These are phyloP conservation scores for Mamestra configurata DNA, from an alignment of 1,140 invertebrate genomes.

Conservation along the genomic window DNA sequence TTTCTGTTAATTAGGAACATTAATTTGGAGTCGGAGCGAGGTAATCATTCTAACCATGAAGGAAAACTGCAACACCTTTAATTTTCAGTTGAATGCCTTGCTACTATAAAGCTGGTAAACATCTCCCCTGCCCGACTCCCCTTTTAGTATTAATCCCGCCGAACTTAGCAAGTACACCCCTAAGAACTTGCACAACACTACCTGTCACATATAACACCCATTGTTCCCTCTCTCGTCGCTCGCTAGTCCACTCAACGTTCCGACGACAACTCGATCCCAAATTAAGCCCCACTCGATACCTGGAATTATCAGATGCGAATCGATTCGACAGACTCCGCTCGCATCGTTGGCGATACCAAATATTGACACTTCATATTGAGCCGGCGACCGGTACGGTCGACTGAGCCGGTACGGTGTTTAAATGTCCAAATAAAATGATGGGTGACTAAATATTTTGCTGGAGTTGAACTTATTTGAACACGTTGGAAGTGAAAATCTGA, in stretches of 20 bases:
- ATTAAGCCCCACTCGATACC: slow-evolving; percentile 75
- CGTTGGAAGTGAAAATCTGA: background rate
- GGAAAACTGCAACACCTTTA: too few species aligned
- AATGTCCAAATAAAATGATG: slow-evolving; percentile 15
- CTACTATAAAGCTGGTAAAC: background rate
- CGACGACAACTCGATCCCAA: slow-evolving; percentile 61
- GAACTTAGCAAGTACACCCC: background rate
- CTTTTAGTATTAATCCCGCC: background rate
- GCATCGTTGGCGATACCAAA: slow-evolving; percentile 73
- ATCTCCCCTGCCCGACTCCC: background rate
- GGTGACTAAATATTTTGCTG: background rate
- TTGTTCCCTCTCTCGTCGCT: slow-evolving; percentile 16
- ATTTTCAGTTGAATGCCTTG: too few species aligned
- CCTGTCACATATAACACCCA: slow-evolving; percentile 3
- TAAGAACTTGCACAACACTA: background rate
- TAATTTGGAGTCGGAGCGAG: too few species aligned
- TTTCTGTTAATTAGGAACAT: too few species aligned
- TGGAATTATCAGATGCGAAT: slow-evolving; percentile 63
- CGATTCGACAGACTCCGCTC: slow-evolving; percentile 67
- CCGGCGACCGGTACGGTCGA: slow-evolving; percentile 32
- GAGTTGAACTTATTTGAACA: background rate
- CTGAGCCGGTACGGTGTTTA: background rate
- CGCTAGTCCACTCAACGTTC: slow-evolving; percentile 19
- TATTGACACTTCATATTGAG: slow-evolving; percentile 74
- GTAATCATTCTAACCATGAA: too few species aligned